phyloP scores from a whole-genome alignment of 2,888 invertebrate species.

The Buathra laborator region DNA sequence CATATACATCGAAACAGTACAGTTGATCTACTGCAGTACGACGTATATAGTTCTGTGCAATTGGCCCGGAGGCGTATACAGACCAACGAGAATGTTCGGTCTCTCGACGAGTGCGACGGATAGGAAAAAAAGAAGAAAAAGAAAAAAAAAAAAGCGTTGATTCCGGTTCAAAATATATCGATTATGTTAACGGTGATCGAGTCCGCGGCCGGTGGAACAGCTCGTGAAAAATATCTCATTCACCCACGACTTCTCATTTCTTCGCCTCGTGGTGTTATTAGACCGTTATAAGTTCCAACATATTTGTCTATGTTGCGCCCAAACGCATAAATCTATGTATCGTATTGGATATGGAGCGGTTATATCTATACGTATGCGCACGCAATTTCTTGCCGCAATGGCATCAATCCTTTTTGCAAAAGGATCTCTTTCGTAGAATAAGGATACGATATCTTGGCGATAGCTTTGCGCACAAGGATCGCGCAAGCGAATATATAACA shows the following conservation, averaged over 20 bases:
- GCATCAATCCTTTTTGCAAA: constrained; percentile 34
- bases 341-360: constrained; percentile 1
- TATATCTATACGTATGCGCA: not conserved
- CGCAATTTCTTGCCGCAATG: constrained; percentile 33
- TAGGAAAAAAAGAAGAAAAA: constrained; percentile 11
- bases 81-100: constrained; percentile 53
- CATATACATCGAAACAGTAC: not conserved
- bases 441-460: constrained; percentile 38
- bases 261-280: constrained; percentile 50
- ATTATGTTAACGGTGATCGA: constrained; percentile 66
- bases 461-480: constrained; percentile 34
- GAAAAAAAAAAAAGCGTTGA: constrained; percentile 37
- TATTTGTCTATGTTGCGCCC: constrained; percentile 48
- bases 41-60: constrained; percentile 37
- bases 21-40: constrained; percentile 19
- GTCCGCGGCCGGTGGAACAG: constrained; percentile 37
- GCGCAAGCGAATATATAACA: constrained; percentile 28
- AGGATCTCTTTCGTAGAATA: constrained; percentile 19
- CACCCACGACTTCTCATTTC: constrained; percentile 61
- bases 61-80: constrained; percentile 53
- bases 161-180: constrained; percentile 71
- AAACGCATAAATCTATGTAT: constrained; percentile 36
- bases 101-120: constrained; percentile 26
- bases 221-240: constrained; percentile 59
- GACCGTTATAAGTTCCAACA: constrained; percentile 34